Evolutionary conservation across 2,797 vertebrate genomes (phyloP), one percentile per base, ranked within the genome.

Genomic region (Sternotherus odoratus): DNA sequence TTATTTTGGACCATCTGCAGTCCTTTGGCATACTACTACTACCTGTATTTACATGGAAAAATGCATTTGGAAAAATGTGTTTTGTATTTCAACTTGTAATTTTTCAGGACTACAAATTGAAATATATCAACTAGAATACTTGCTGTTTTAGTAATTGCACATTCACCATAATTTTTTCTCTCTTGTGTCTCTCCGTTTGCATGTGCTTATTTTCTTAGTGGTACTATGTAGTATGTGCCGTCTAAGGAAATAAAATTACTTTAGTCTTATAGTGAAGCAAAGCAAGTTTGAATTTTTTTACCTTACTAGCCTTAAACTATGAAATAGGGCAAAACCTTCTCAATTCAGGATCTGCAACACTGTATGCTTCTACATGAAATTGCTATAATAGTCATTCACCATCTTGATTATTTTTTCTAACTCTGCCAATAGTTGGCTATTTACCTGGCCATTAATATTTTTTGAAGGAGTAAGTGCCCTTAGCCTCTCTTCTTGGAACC

Each of bases 361-460:
- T 24, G 12, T 23, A 86, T 93, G 53, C 53, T 94, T 94, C 92
- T 72, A 86, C 75, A 66, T 66, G 86, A 79, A 12, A 10, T n/a
- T 80, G n/a, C 48, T 91, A 7, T 81, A 79, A 10, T 39, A 79
- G 43, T 89, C 72, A 74, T 8, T 85, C 15, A 91, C 26, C 26
- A 39, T 56, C 33, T 50, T 60, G 60, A 54, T 63, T 89, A 66
- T n/a, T 43, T n/a, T 39, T 69, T 83, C 24, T 24, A 5, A 84
- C 24, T 90, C 57, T 69, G 19, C 46, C 69, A 66, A 60, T 88
- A 83, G n/a, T 56, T 50, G 24, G 8, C 74, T 93, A 75, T 74
- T 60, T 79, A 43, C 54, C 82, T 88, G 19, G 43, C 46, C 28
- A 23, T 54, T 79, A 77, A 21, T 87, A 6, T 93, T 93, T 95